Evolutionary conservation across 2,113 vertebrate genomes (phyloP), one percentile per base, ranked within the genome.

Genomic region (Macquaria australasica): DNA sequence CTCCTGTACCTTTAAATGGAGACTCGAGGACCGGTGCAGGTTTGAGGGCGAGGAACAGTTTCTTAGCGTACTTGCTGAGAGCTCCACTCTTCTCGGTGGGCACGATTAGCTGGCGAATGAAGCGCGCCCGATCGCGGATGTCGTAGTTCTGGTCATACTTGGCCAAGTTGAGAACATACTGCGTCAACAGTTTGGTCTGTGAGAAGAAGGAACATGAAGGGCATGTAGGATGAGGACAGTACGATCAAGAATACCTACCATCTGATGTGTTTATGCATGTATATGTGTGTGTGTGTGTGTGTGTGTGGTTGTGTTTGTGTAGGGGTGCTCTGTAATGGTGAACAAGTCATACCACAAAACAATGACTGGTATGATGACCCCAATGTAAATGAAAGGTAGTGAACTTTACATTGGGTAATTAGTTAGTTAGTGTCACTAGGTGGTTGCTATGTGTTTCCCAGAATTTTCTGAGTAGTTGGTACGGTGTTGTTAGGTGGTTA

Each of bases 61-160:
- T 99, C 94, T 99, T 99, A 77, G 98, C 98, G 0, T 99, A 97
- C 85, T 99, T 99, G 94, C 96, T 99, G 81, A 99, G 96, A n/a
- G 97, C 96, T 0, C 98, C 98, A 0, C 98, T 97, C 94, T 99
- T 99, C 90, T 99, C 98, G 0, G 97, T 97, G 72, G 98, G 98
- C n/a, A 99, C 98, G 0, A 99, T 98, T 72, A 99, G 98, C 95
- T 99, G 98, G 63, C 98, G 97, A 55, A 99, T 99, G 91, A 99
- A 99, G 73, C 98, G 97, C 0, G 98, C 98, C 4, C 98, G 96
- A 77, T 99, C 98, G 0, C 98, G 96, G 90, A 99, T 99, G 88
- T 99, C 98, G 0, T 99, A 99, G 92, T 99, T 99, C 94, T 99
- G 98, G 93, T 99, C 98, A 0, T 99, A 99, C 91, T 99, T 99